A percentile compares a stretch with the other conserved stretches of the same genome.
Conservation (phyloP, 2,797 vertebrate genomes). For the Varecia variegata region DNA sequence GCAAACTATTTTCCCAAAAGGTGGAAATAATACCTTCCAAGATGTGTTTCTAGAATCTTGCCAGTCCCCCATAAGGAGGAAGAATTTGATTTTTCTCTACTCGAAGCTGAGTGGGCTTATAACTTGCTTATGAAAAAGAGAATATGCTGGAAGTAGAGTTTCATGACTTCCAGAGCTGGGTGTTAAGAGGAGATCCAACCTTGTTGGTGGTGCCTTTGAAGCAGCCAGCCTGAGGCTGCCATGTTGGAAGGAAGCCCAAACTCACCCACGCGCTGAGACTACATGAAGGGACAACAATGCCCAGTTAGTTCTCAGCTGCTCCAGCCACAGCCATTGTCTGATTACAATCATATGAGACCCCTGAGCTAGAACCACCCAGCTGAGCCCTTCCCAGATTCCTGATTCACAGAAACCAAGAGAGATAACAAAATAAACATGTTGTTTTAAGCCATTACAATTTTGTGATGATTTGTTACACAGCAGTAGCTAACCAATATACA, state of each 20-base stretch:
- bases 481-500: neutral
- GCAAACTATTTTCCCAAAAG: neutral
- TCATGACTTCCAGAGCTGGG: neutral
- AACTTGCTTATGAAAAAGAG: neutral
- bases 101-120: neutral
- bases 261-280: neutral
- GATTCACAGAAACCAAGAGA: neutral
- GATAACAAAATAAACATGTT: neutral
- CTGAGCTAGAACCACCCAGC: neutral
- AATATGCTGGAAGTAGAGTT: neutral
- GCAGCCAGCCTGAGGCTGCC: neutral
- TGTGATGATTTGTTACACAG: neutral
- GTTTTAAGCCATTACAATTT: neutral
- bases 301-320: neutral
- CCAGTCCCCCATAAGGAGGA: neutral
- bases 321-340: neutral
- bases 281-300: neutral
- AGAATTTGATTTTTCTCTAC: neutral
- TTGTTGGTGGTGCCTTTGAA: neutral
- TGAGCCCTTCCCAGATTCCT: neutral
- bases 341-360: neutral
- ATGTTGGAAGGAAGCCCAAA: neutral
- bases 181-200: neutral
- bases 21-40: neutral
- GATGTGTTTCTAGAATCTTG: neutral